phyloP scores from a whole-genome alignment of 2,888 invertebrate genomes.

The Temnothorax unifasciatus region DNA sequence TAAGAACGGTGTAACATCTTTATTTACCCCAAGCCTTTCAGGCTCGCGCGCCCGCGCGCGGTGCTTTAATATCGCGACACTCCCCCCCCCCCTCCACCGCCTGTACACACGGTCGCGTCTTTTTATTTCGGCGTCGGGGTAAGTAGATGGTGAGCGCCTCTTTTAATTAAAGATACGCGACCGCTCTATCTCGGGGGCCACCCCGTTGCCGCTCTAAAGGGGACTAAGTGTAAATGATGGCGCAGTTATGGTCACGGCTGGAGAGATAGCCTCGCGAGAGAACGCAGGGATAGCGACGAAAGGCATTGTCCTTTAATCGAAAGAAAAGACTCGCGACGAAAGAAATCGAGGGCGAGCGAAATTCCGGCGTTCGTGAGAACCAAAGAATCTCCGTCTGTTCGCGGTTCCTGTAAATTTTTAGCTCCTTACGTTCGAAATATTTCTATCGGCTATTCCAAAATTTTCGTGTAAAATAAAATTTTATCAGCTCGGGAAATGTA shows the following conservation, averaged over 20 bases:
- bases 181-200: constrained; percentile 79
- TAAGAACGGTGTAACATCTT: constrained; percentile 48
- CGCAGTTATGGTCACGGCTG: constrained; percentile 82
- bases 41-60: constrained; percentile 5
- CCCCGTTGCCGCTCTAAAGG: constrained; percentile 70
- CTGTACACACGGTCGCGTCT: constrained; percentile 42
- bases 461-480: background rate
- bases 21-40: constrained; percentile 48
- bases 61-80: constrained; percentile 75
- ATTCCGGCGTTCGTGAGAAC: background rate
- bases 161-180: constrained; percentile 85
- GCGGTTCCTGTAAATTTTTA: background rate
- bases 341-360: background rate
- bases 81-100: too few relatives aligned
- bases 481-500: background rate
- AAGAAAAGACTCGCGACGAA: constrained; percentile 53
- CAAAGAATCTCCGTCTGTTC: background rate
- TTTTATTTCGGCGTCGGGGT: constrained; percentile 63
- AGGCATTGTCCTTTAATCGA: constrained; percentile 64
- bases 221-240: constrained; percentile 84
- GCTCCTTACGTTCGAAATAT: background rate
- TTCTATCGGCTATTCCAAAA: background rate
- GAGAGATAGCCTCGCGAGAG: constrained; percentile 62
- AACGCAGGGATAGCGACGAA: constrained; percentile 14
- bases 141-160: constrained; percentile 62